Evolutionary conservation across 2,888 invertebrate species (phyloP), one percentile per base, ranked within the genome.

Genomic region (Smittia aterrima): DNA sequence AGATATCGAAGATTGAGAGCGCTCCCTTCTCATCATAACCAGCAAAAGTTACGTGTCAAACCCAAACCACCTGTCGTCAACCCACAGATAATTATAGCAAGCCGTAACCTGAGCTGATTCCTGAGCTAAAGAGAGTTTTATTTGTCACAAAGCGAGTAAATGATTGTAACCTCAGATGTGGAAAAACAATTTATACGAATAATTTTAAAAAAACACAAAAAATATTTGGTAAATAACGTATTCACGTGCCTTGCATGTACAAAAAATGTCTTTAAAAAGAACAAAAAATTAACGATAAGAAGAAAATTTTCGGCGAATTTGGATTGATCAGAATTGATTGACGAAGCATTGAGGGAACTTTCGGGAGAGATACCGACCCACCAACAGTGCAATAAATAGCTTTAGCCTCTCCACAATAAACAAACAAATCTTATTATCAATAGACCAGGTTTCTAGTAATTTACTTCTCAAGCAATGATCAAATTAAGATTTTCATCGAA

Each of bases 221-320:
- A 72, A 72, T 72, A 72, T 75, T 72, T 66, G 64, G 62, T 41
- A 73, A 75, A 66, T 64, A 47, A 74, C 32, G 41, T 40, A 41
- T 41, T 40, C 47, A 25, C 71, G 76, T 76, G 76, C 76, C 76
- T 76, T 76, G 75, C 75, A 75, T 75, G 75, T 76, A 76, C 76
- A 76, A 76, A 76, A 66, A 40, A 68, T 47, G 6, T 41, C 41
- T 24, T 66, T 25, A 73, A 67, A 66, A 66, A 74, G 22, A 25
- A 41, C 70, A 53, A 58, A 58, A 58, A 66, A 38, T 66, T 22
- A 6, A 47, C 3, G 13, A 11, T 11, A 13, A 6, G 47, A 47
- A 47, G 16, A 11, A 47, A 32, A 32, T 3, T 47, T 6, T 6
- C 2, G 3, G 16, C 13, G 47, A 47, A 47, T 2, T 2, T 47